Percentiles rank a stretch among this genome's conserved stretches.
Evolutionary conservation across 1,140 invertebrate species (phyloP).

Genomic region (Campodea augens): DNA sequence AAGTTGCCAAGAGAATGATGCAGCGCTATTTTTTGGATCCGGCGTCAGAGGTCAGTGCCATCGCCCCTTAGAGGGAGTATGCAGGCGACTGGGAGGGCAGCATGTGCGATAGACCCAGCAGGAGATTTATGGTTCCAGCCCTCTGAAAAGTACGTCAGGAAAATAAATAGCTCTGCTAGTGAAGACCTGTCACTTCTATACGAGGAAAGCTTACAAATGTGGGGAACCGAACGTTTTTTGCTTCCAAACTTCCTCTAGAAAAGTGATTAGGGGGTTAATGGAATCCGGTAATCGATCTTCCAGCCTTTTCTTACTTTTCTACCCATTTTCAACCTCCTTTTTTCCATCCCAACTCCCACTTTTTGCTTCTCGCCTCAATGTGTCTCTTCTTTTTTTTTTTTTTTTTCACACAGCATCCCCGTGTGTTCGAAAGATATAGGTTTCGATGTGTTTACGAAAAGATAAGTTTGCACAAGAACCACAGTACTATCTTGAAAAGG

Average conservation of each 20-base stretch:
- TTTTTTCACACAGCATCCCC: too few relatives aligned
- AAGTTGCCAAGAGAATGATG: neutral
- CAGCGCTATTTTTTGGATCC: neutral
- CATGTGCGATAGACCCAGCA: conserved; percentile 6
- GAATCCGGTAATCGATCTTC: conserved; percentile 4
- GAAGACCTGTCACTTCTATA: conserved; percentile 8
- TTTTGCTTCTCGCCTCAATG: neutral
- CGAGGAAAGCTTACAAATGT: conserved; percentile 9
- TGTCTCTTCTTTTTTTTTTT: neutral
- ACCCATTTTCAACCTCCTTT: conserved; percentile 2
- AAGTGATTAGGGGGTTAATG: conserved; percentile 7
- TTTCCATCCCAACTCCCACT: too few relatives aligned
- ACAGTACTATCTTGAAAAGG: too few relatives aligned
- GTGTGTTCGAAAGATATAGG: too few relatives aligned
- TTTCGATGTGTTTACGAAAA: too few relatives aligned
- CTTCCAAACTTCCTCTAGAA: conserved; percentile 2
- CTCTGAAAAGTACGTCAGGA: conserved; percentile 9
- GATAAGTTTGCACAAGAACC: too few relatives aligned
- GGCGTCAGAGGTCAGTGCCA: neutral
- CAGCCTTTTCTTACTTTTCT: conserved; percentile 6
- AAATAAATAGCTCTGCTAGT: conserved; percentile 8
- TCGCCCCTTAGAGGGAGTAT: neutral
- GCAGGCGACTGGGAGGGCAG: neutral
- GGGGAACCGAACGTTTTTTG: conserved; percentile 3
- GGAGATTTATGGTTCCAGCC: conserved; percentile 7